Percentiles rank a stretch among this genome's conserved stretches.
Evolutionary conservation across 2,888 invertebrate species (phyloP).

Genomic region (Aromia moschata): DNA sequence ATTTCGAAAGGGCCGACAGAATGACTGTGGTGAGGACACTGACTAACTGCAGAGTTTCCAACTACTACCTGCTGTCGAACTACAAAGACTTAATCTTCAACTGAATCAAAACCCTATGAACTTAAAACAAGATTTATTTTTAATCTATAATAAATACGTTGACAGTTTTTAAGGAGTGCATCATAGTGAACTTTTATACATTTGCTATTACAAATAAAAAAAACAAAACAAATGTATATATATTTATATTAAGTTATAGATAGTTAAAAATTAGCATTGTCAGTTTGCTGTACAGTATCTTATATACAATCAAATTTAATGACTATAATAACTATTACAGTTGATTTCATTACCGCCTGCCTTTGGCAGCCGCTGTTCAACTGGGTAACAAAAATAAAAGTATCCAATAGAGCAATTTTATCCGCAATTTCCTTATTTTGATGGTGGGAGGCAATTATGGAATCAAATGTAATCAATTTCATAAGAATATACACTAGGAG

Average conservation of each 20-base stretch:
- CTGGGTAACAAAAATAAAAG: no score
- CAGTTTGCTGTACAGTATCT: constrained; percentile 23
- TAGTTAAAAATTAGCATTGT: constrained; percentile 18
- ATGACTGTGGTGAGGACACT: constrained; percentile 96
- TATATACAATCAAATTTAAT: no score
- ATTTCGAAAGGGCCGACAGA: constrained; percentile 98
- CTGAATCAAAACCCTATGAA: constrained; percentile 33
- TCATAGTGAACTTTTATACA: constrained; percentile 20
- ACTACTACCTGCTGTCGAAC: constrained; percentile 90
- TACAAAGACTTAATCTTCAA: constrained; percentile 97
- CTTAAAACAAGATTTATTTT: constrained; percentile 35
- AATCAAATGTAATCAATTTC: no score
- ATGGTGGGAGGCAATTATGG: no score
- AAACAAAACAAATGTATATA: constrained; percentile 12
- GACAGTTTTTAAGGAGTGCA: constrained; percentile 25
- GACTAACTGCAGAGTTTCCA: constrained; percentile 94
- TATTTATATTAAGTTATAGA: constrained; percentile 17
- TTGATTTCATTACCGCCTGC: no score
- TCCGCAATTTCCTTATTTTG: no score
- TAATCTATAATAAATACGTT: constrained; percentile 34
- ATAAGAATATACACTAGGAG: no score
- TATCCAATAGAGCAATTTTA: no score
- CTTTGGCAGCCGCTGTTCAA: no score
- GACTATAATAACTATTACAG: no score
- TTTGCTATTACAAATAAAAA: constrained; percentile 18